Conservation (phyloP, 2,797 vertebrate genomes). For the Apogon talboti region DNA sequence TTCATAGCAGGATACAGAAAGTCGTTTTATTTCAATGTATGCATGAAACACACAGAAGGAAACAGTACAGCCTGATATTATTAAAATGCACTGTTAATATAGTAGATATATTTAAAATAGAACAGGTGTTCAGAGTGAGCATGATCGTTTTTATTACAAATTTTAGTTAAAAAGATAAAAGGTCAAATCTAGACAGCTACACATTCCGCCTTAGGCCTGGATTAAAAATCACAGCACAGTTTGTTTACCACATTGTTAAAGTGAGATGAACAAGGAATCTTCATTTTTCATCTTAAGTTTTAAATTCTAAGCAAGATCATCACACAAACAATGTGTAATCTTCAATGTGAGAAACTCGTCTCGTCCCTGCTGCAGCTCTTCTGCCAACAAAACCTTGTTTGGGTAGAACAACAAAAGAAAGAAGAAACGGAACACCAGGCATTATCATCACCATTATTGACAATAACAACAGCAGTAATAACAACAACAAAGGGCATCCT, state of each 20-base stretch:
- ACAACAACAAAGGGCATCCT: slow-evolving; percentile 74
- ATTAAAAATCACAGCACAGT: slow-evolving; percentile 32
- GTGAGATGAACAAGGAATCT: slow-evolving; percentile 46
- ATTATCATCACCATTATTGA: slow-evolving; percentile 74
- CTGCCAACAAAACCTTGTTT: slow-evolving; percentile 63
- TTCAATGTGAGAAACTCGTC: slow-evolving; percentile 46
- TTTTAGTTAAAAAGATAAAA: slow-evolving; percentile 3
- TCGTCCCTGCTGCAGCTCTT: slow-evolving; percentile 53
- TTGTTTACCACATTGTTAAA: slow-evolving; percentile 41
- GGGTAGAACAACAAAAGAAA: slow-evolving; percentile 65
- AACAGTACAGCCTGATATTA: no score
- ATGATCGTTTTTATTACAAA: slow-evolving; percentile 16
- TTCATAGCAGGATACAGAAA: background rate
- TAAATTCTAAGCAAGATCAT: slow-evolving; percentile 54
- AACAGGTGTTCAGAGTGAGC: slow-evolving; percentile 48
- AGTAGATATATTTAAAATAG: slow-evolving; percentile 66
- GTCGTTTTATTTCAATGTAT: no score
- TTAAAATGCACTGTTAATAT: no score
- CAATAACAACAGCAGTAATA: slow-evolving; percentile 72
- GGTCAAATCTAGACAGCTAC: slow-evolving; percentile 33
- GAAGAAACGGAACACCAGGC: slow-evolving; percentile 66
- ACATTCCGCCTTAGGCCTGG: slow-evolving; percentile 26
- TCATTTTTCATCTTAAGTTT: slow-evolving; percentile 58
- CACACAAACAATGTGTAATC: slow-evolving; percentile 55
- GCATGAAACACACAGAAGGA: no score